Evolutionary conservation across 2,797 vertebrate species (phyloP).

Genomic region (Mallotus villosus): DNA sequence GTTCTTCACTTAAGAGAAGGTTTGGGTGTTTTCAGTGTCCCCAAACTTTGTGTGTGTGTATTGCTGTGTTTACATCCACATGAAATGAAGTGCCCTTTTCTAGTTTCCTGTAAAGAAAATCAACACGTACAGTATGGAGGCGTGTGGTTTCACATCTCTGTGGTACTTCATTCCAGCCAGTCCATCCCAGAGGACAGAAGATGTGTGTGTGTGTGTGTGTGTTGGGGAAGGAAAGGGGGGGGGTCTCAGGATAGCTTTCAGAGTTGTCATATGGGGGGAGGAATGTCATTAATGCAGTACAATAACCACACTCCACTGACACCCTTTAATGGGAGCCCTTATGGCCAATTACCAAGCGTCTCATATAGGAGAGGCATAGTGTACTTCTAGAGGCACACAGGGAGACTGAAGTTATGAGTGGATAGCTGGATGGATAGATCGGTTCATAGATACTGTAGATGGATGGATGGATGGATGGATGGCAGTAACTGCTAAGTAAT

Average conservation of each 20-base stretch:
- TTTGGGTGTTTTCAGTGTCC: neutral
- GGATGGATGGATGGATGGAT: constrained; percentile 44
- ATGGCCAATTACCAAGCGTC: constrained; percentile 59
- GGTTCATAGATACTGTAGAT: neutral
- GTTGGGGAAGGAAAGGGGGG: neutral
- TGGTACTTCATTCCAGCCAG: constrained; percentile 25
- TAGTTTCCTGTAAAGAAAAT: constrained; percentile 36
- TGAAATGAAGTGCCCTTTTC: constrained; percentile 10
- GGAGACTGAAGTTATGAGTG: constrained; percentile 13
- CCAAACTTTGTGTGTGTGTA: neutral
- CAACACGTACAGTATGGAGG: constrained; percentile 7
- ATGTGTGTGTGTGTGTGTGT: neutral
- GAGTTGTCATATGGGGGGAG: constrained; percentile 49
- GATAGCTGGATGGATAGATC: constrained; percentile 44
- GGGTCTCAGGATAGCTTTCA: constrained; percentile 28
- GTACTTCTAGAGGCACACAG: neutral
- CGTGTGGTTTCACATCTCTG: constrained; percentile 35
- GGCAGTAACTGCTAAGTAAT: constrained; percentile 43
- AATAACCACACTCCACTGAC: constrained; percentile 62
- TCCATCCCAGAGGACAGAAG: constrained; percentile 15
- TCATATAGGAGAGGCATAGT: constrained; percentile 42
- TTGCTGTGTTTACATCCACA: constrained; percentile 5
- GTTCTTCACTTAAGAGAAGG: neutral
- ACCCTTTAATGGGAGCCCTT: constrained; percentile 66
- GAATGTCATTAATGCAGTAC: constrained; percentile 54